Base-by-base conservation (phyloP, 2,797 vertebrate genomes). In the Ptychadena robeensis region DNA sequence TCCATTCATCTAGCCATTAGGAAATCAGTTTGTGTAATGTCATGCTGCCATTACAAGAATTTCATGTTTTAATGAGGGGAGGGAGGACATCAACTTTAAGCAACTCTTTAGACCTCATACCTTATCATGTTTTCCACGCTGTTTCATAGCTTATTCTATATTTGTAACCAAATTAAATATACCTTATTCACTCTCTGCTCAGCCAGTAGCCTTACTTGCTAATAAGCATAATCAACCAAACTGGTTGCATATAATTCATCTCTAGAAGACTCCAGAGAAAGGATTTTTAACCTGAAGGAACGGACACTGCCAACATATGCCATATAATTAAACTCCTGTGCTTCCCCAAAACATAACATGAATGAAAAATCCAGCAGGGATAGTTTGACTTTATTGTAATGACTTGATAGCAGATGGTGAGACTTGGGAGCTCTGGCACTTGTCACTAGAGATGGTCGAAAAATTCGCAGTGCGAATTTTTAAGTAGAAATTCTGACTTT, bases 291-390 rank as follows among this genome's bases (percentile, higher is more conserved):
- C 44, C 44, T 53, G 44, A 53, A 53, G 44, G 15, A 53, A 18
- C 12, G 14, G 10, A 64, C 14, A 64, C 30, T 30, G 27, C 27
- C 61, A 63, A 53, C 44, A 53, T 53, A 53, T 53, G 44, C 44
- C 15, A 9, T 53, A 53, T 53, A 53, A 18, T 53, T 53, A n/a
- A 53, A 53, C 44, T 53, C 5, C 6, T 48, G 15, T 48, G 44
- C 18, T 53, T 53, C 18, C 18, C 44, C 44, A 53, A 53, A 53
- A 53, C 22, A 18, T 53, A 53, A 22, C 18, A 53, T 53, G 44
- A 53, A 53, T 53, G 44, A 53, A 53, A 53, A 53, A 53, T 53
- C 44, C 44, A 53, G 44, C 44, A 53, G 44, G 44, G 44, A 53
- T 53, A 53, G 44, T 53, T 53, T 53, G 44, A 53, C 44, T 22